Evolutionary conservation across 1,140 invertebrate species (phyloP), one percentile per base, ranked within the genome.

Genomic region (Drosophila ananassae): DNA sequence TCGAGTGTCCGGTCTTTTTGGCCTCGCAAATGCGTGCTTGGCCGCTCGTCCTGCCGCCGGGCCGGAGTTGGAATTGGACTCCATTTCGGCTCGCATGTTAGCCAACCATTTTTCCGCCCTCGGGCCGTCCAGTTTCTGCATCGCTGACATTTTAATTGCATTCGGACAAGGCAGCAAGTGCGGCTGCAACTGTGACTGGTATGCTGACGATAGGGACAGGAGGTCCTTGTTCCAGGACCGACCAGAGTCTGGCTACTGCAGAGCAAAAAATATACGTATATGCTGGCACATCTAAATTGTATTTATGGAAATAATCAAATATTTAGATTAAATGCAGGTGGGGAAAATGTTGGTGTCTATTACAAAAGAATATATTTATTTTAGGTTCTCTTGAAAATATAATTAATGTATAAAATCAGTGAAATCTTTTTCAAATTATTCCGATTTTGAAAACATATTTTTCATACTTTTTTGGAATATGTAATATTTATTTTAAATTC

Each of bases 101-200:
- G 62, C 32, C 56, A 48, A 34, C 53, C 44, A 76, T 72, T 87
- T 87, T 74, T 67, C 68, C 53, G 52, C 58, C 54, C 62, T 24
- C 25, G 58, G 30, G 50, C 54, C 37, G 47, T 25, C 50, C 34
- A 25, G 21, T 50, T 67, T 66, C 44, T 62, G 51, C 48, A 46
- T 47, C 59, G 82, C 71, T 85, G 83, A 76, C 82, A 75, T 87
- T 85, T 87, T 85, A 85, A 85, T 85, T 85, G 82, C 82, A 85
- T 75, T 78, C 82, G 75, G 69, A 67, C 68, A 67, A 63, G 61
- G 68, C 67, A 58, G 58, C 76, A 57, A 28, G 48, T 58, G 60
- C 69, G 64, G 48, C 71, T 58, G 50, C 62, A 67, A 58, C 58
- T 62, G 51, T 34, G 30, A 57, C 22, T 47, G 28, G 21, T 4